A percentile compares a stretch with the other conserved stretches of the same genome.
These are phyloP conservation scores for Dryobates pubescens DNA, from an alignment of 2,797 vertebrate genomes.

Conservation along the genomic window DNA sequence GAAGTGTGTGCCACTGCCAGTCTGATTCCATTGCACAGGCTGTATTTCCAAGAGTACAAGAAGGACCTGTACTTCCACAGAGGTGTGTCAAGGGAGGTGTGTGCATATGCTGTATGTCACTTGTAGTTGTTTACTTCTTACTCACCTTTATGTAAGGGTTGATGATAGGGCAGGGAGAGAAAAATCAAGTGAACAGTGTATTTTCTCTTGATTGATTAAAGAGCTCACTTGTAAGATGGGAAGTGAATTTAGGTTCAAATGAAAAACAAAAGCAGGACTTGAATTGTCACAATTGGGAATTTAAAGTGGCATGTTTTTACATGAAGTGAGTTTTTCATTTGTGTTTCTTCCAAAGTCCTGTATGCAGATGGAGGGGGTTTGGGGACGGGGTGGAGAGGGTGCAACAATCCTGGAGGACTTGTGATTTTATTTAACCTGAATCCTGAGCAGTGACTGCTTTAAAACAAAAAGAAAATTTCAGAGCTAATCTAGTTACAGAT, in stretches of 20 bases:
- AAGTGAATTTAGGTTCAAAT: not conserved
- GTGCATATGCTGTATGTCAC: not conserved
- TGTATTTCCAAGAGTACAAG: not conserved
- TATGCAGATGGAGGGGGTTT: not conserved
- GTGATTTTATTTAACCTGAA: not conserved
- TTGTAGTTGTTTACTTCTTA: not conserved
- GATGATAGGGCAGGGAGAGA: not conserved
- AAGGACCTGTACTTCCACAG: not conserved
- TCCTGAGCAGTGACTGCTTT: not conserved
- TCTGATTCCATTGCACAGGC: not conserved
- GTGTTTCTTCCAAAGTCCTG: not conserved
- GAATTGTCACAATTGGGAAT: not conserved
- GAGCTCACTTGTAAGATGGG: not conserved
- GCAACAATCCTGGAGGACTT: not conserved
- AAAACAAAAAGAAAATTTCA: constrained; percentile 40
- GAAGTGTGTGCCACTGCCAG: not conserved
- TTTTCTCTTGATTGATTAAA: not conserved
- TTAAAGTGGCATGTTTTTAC: not conserved
- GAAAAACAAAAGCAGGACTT: not conserved
- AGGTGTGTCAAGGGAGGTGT: accelerated
- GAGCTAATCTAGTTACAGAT: constrained; percentile 1
- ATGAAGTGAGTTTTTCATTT: not conserved
- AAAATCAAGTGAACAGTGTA: not conserved
- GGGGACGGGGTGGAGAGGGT: not conserved
- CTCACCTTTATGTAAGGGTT: not conserved